A percentile compares a stretch with the other conserved stretches of the same genome.
Evolutionary conservation across 2,113 vertebrate species (phyloP).

Genomic region (Piaya cayana): DNA sequence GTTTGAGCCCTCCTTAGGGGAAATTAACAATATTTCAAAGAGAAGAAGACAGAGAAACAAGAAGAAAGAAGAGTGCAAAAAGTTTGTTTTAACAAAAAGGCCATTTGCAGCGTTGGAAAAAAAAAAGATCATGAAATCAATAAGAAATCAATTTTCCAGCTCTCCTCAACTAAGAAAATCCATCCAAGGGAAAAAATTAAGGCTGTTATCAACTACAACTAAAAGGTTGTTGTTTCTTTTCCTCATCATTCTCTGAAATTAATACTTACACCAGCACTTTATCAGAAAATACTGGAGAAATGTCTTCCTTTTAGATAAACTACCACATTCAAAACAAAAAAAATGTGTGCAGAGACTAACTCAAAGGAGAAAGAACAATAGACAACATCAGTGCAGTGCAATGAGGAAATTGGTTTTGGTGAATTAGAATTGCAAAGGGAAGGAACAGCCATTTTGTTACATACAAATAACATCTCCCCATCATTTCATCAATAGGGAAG

Average conservation of each 20-base stretch:
- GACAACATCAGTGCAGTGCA: neutral
- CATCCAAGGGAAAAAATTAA: neutral
- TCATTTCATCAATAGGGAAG: conserved; percentile 2
- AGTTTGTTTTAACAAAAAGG: neutral
- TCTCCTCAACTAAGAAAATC: neutral
- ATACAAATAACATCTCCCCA: neutral
- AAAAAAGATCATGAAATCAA: neutral
- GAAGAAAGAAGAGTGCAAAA: neutral
- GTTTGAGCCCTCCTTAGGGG: neutral
- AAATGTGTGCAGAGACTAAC: neutral
- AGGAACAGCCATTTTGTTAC: neutral
- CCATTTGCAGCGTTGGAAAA: neutral
- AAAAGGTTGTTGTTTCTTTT: neutral
- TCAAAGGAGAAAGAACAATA: neutral
- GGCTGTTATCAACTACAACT: neutral
- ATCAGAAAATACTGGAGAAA: neutral
- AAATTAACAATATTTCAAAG: neutral
- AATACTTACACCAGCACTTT: neutral
- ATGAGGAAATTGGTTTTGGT: neutral
- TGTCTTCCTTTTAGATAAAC: neutral
- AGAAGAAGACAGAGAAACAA: neutral
- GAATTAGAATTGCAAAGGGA: neutral
- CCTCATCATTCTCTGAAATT: neutral
- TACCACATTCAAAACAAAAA: neutral
- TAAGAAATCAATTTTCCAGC: conserved; percentile 39